Evolutionary conservation across 2,797 vertebrate genomes (phyloP).

Genomic region (Leptatherina wallacei): DNA sequence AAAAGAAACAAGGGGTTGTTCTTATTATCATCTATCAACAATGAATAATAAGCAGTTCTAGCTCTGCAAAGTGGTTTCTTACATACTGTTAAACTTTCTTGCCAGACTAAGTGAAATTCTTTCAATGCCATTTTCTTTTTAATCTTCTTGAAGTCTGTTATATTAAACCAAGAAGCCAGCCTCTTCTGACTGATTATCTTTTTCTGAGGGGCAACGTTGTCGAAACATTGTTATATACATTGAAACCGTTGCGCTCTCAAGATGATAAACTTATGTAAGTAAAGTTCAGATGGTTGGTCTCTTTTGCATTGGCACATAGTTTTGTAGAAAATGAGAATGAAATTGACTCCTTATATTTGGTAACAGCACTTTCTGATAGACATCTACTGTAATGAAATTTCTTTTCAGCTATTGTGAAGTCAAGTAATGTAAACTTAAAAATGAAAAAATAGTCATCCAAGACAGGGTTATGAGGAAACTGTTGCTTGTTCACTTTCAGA

Average conservation of each 20-base stretch:
- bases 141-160: background rate
- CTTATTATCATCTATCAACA: no score
- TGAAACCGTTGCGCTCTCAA: no score
- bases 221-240: no score
- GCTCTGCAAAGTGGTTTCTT: no score
- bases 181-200: no score
- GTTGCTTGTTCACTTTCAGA: background rate
- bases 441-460: background rate
- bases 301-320: background rate
- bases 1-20: no score
- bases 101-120: background rate
- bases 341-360: background rate
- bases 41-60: no score
- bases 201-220: no score
- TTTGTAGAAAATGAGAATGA: background rate
- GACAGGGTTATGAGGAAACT: background rate
- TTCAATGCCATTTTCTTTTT: background rate
- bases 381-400: background rate
- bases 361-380: background rate
- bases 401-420: background rate
- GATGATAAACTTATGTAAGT: background rate
- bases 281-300: background rate
- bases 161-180: no score
- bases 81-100: background rate
- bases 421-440: background rate